These are phyloP conservation scores for Caenorhabditis sp. DNA, from an alignment of 2,888 invertebrate species.

Conservation along the genomic window DNA sequence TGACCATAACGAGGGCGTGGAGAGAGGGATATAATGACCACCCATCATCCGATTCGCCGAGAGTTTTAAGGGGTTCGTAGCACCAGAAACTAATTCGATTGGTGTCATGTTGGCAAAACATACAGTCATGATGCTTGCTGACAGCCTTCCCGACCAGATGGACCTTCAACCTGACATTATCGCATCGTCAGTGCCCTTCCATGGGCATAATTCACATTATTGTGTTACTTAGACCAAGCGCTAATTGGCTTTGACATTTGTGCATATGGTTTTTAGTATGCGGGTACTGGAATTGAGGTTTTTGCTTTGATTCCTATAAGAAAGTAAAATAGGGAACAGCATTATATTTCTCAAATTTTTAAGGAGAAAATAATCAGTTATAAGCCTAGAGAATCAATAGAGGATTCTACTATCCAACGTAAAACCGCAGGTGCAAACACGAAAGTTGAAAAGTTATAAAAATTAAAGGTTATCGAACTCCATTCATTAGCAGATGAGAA, in stretches of 20 bases:
- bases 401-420: too few species aligned
- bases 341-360: too few species aligned
- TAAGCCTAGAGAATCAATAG: too few species aligned
- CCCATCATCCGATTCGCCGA: slow-evolving; percentile 20
- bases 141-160: slow-evolving; percentile 45
- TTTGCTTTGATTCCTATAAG: slow-evolving; percentile 44
- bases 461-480: too few species aligned
- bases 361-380: too few species aligned
- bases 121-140: slow-evolving; percentile 45
- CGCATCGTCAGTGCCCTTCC: slow-evolving; percentile 35
- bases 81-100: slow-evolving; percentile 55
- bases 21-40: slow-evolving; percentile 40
- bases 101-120: slow-evolving; percentile 58
- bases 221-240: slow-evolving; percentile 53
- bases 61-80: slow-evolving; percentile 30
- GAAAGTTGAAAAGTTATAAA: too few species aligned
- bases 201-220: slow-evolving; percentile 54
- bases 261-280: slow-evolving; percentile 41
- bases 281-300: slow-evolving; percentile 29
- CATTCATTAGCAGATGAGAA: too few species aligned
- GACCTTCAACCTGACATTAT: slow-evolving; percentile 61
- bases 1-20: slow-evolving; percentile 48
- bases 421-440: too few species aligned
- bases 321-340: too few species aligned
- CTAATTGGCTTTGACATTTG: slow-evolving; percentile 58